A percentile compares a stretch with the other conserved stretches of the same genome.
Conservation (phyloP, 2,113 vertebrate species). For the Apeltes quadracus region DNA sequence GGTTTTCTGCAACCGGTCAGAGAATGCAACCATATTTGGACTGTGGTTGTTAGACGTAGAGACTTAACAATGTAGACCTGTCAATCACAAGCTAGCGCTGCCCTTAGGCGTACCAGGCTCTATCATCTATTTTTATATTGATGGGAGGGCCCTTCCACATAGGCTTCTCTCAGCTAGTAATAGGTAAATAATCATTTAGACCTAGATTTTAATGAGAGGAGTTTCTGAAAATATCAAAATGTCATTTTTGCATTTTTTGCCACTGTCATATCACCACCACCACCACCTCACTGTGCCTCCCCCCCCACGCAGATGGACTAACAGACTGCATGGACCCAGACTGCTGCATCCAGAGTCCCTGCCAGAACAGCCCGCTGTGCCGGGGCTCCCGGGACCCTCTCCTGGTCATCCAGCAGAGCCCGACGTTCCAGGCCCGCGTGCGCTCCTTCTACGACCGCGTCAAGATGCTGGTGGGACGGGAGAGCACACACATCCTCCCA, state of each 20-base stretch:
- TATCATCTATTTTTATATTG: background rate
- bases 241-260: background rate
- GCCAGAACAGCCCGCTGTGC: conserved; percentile 95
- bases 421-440: conserved; percentile 82
- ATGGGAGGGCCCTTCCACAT: background rate
- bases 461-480: conserved; percentile 94
- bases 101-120: background rate
- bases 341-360: conserved; percentile 96
- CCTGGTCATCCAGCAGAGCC: conserved; percentile 94
- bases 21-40: too few species aligned
- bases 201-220: conserved; percentile 35
- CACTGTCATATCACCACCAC: background rate
- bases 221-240: conserved; percentile 27
- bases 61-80: background rate
- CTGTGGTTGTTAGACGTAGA: background rate
- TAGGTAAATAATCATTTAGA: conserved; percentile 16
- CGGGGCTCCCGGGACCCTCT: conserved; percentile 94
- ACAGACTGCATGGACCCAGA: conserved; percentile 98
- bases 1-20: background rate
- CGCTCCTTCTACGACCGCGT: conserved; percentile 97
- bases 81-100: background rate
- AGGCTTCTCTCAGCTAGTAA: background rate
- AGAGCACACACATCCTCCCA: conserved; percentile 96
- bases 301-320: conserved; percentile 87
- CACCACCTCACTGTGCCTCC: background rate